These are phyloP conservation scores for Leptopilina myrica DNA, from an alignment of 2,888 invertebrate species.

Conservation along the genomic window DNA sequence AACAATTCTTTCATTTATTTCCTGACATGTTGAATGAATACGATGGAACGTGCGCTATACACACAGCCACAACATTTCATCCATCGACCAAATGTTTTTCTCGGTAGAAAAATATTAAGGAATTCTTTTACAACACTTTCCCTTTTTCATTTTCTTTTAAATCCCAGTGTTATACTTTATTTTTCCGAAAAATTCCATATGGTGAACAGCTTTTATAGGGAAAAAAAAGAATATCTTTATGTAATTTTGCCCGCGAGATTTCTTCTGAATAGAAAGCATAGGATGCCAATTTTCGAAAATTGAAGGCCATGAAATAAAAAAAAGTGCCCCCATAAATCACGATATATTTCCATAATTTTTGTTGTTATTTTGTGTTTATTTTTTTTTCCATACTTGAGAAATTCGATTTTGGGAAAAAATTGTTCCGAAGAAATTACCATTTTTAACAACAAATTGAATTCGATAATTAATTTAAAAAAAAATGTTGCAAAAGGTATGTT, in stretches of 20 bases:
- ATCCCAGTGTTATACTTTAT: not conserved
- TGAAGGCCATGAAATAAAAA: slow-evolving; percentile 19
- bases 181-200: slow-evolving; percentile 32
- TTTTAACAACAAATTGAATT: no score
- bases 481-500: no score
- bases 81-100: slow-evolving; percentile 25
- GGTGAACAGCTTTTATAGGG: slow-evolving; percentile 3
- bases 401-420: no score
- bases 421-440: no score
- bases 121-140: slow-evolving; percentile 28
- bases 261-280: not conserved
- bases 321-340: no score
- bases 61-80: no score
- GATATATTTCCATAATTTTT: no score
- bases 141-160: slow-evolving; percentile 14
- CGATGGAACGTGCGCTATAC: slow-evolving; percentile 2
- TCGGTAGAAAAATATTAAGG: not conserved
- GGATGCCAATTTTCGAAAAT: slow-evolving; percentile 21
- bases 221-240: not conserved
- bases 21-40: slow-evolving; percentile 26
- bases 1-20: slow-evolving; percentile 3
- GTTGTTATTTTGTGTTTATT: no score
- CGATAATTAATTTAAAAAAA: no score
- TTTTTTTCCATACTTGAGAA: no score
- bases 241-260: no score